A percentile compares a stretch with the other conserved stretches of the same genome.
These are phyloP conservation scores for Drosophila subobscura DNA, from an alignment of 1,140 invertebrate species.

Conservation along the genomic window DNA sequence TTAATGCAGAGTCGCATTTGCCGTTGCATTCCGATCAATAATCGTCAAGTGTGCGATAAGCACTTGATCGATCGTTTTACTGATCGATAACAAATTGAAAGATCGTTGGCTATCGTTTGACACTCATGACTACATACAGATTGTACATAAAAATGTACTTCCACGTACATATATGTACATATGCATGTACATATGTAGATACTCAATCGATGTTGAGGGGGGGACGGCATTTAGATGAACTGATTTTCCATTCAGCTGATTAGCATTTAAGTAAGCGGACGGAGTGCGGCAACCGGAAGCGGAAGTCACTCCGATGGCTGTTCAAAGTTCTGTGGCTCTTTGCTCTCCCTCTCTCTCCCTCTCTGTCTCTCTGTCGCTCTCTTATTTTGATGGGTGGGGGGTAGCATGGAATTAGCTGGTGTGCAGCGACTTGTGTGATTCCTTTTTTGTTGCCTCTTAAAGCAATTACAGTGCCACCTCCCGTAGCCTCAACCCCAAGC, in stretches of 20 bases:
- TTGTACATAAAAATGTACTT: too few species aligned
- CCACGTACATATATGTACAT: conserved; percentile 9
- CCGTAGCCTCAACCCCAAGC: neutral
- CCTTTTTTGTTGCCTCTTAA: conserved; percentile 47
- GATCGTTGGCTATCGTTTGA: too few species aligned
- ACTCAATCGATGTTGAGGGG: conserved; percentile 32
- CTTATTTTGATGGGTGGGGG: conserved; percentile 3
- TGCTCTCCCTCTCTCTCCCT: neutral
- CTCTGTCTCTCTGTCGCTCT: neutral
- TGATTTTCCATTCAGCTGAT: conserved; percentile 65
- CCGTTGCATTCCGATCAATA: too few species aligned
- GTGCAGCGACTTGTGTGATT: conserved; percentile 49
- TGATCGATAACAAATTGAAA: too few species aligned
- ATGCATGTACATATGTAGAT: conserved; percentile 15
- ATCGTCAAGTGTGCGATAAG: too few species aligned
- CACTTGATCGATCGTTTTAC: too few species aligned
- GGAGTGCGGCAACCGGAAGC: conserved; percentile 49
- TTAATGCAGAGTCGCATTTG: too few species aligned
- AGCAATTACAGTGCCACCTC: conserved; percentile 32
- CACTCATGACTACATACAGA: too few species aligned
- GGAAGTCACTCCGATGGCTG: conserved; percentile 71
- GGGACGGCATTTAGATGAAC: conserved; percentile 49
- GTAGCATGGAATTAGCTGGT: conserved; percentile 55
- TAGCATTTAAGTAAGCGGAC: conserved; percentile 33
- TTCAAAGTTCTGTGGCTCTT: conserved; percentile 15